Conservation (phyloP, 2,113 vertebrate genomes). For the Platysteira castanea region DNA sequence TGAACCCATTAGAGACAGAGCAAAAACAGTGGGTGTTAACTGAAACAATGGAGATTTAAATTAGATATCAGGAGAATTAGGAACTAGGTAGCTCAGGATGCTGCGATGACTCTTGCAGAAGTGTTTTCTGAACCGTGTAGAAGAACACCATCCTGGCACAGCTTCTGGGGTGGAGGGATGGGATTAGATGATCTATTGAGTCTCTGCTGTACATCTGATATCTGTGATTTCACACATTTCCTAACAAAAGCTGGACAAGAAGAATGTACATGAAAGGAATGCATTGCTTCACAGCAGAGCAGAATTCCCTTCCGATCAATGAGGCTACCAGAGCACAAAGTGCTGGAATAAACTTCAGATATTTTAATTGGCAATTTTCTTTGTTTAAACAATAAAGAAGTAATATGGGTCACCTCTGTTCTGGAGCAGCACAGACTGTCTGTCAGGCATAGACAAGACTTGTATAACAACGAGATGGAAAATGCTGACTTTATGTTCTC, state of each 20-base stretch:
- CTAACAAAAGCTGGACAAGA: not conserved
- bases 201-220: not conserved
- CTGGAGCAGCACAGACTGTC: not conserved
- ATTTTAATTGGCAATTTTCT: not conserved
- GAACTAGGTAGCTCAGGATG: not conserved
- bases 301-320: not conserved
- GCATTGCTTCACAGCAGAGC: not conserved
- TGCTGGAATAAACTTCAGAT: not conserved
- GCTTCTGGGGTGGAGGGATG: not conserved
- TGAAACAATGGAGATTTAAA: not conserved
- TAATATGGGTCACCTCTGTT: conserved; percentile 16
- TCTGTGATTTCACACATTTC: not conserved
- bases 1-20: not conserved
- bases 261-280: not conserved
- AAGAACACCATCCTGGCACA: not conserved
- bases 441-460: not conserved
- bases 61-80: not conserved
- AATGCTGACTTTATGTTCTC: not conserved
- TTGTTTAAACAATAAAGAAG: conserved; percentile 33
- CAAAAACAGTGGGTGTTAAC: not conserved
- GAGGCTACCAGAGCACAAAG: not conserved
- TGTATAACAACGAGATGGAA: not conserved
- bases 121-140: not conserved
- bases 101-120: not conserved
- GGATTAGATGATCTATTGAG: not conserved